phyloP scores from a whole-genome alignment of 2,797 vertebrate genomes.

The Gila robusta region DNA sequence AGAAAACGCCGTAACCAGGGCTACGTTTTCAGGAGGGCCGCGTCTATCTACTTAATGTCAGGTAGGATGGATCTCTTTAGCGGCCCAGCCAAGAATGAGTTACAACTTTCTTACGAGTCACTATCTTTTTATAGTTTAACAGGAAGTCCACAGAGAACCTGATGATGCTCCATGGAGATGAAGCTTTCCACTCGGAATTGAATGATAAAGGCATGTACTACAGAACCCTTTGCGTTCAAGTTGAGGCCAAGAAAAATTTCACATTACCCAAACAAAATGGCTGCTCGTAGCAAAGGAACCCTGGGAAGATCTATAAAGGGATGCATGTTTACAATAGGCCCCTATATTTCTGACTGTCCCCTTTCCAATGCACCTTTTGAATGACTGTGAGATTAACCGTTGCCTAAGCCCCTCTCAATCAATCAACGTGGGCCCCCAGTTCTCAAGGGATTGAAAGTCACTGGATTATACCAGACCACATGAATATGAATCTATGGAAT shows the following conservation, averaged over 20 bases:
- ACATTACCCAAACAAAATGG: slow-evolving; percentile 21
- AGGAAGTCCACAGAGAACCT: slow-evolving; percentile 45
- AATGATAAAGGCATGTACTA: slow-evolving; percentile 11
- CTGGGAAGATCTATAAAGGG: slow-evolving; percentile 72
- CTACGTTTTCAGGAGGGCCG: slow-evolving; percentile 11
- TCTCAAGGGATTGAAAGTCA: slow-evolving; percentile 6
- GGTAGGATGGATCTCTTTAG: slow-evolving; percentile 33
- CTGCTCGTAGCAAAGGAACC: slow-evolving; percentile 36
- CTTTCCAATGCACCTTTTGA: slow-evolving; percentile 58
- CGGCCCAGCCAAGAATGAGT: slow-evolving; percentile 15
- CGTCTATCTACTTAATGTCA: slow-evolving; percentile 46
- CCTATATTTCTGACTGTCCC: slow-evolving; percentile 58
- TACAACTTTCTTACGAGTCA: slow-evolving; percentile 39
- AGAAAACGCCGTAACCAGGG: slow-evolving; percentile 24
- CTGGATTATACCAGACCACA: slow-evolving; percentile 6
- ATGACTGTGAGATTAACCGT: slow-evolving; percentile 70
- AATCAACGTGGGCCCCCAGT: slow-evolving; percentile 17
- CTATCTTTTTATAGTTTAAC: slow-evolving; percentile 13
- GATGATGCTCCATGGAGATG: slow-evolving; percentile 31
- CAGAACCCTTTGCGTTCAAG: slow-evolving; percentile 19
- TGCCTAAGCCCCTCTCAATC: slow-evolving; percentile 37
- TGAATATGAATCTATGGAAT: not conserved
- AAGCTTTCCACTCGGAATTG: slow-evolving; percentile 20
- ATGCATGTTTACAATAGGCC: slow-evolving; percentile 63
- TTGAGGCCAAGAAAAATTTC: slow-evolving; percentile 34